Evolutionary conservation across 2,113 vertebrate species (phyloP), one percentile per base, ranked within the genome.

Genomic region (Rhinolophus sinicus): DNA sequence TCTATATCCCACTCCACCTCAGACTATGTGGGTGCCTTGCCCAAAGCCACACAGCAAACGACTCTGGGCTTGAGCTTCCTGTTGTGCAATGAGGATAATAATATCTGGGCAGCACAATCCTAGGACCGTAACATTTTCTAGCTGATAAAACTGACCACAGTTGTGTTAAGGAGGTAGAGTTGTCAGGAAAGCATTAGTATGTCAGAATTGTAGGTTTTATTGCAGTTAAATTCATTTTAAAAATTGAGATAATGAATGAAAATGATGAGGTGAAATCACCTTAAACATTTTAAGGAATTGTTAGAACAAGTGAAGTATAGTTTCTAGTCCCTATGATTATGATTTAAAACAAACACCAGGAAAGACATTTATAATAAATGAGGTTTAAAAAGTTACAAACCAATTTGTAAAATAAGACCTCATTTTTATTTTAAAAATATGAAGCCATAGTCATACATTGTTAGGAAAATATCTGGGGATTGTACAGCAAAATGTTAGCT

Each of bases 361-460:
- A 72, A 64, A 81, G n/a, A 18, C 52, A 93, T 62, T 87, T 60
- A 60, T 65, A 16, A 33, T 44, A 75, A 30, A 52, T 75, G 60
- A 90, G 70, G 3, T 78, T 30, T 26, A 50, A 76, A 35, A 56
- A 58, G 28, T 84, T 38, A 94, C 30, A 30, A 26, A 89, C 28
- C n/a, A 50, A 40, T 50, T 78, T 65, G 14, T 90, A 65, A 88
- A 90, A 72, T 69, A 78, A 65, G 64, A 65, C 24, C 3, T 85
- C 38, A 44, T 52, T 88, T 88, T 58, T n/a, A 60, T 82, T 81
- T 73, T 13, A 72, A 88, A 87, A 88, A 93, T n/a, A 83, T 40
- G 60, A 64, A 88, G 58, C 58, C 9, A 21, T 13, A 52, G 30
- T 60, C 14, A 30, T 16, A 10, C 24, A 26, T 38, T 16, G 33